Evolutionary conservation across 2,797 vertebrate species (phyloP).

Genomic region (Podarcis lilfordi): DNA sequence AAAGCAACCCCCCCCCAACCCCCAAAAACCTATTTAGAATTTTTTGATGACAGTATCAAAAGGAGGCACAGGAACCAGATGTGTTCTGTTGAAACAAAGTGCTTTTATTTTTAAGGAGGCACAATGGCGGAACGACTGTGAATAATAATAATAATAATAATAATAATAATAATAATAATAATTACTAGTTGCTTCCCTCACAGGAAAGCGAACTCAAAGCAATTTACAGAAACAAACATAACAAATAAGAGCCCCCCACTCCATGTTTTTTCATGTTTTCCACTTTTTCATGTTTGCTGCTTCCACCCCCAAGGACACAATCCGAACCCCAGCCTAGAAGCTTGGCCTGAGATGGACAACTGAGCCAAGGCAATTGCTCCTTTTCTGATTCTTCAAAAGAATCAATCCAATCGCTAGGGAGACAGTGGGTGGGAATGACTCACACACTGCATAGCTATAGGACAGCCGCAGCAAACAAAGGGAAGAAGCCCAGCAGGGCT

Average conservation of each 20-base stretch:
- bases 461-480: neutral
- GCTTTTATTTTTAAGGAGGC: neutral
- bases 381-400: neutral
- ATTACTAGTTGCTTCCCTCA: no score
- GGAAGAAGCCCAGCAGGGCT: neutral
- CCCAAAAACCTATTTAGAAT: no score
- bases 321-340: neutral
- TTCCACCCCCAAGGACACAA: neutral
- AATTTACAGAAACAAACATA: no score
- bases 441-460: neutral
- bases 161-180: no score
- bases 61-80: constrained; percentile 37
- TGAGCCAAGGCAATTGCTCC: neutral
- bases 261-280: no score
- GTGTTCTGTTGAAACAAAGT: neutral
- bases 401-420: no score
- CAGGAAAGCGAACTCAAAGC: no score
- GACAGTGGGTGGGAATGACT: no score
- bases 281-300: neutral
- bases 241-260: neutral
- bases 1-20: neutral
- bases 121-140: neutral
- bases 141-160: no score
- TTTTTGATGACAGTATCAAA: neutral
- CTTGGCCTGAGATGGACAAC: neutral